Evolutionary conservation across 23 tunicate species (phyloP).

Genomic region (Diplosoma virens): DNA sequence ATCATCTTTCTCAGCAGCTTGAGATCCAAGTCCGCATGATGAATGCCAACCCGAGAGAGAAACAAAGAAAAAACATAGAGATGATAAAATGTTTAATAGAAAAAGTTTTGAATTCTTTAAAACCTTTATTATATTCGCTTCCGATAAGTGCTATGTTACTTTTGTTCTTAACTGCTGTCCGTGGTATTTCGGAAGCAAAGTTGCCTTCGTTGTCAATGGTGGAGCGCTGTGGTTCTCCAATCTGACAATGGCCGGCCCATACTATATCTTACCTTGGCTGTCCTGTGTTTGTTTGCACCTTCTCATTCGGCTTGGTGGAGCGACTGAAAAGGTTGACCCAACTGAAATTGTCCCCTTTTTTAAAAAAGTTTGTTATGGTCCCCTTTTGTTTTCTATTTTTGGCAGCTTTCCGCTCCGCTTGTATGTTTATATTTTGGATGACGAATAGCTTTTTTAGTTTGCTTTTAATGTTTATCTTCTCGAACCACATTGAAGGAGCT

Average conservation of each 20-base stretch:
- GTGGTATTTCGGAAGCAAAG: constrained; percentile 48
- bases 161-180: constrained; percentile 72
- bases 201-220: constrained; percentile 44
- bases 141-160: constrained; percentile 58
- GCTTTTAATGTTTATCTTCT: constrained; percentile 38
- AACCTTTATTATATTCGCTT: constrained; percentile 35
- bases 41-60: constrained; percentile 4
- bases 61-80: constrained; percentile 14
- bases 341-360: constrained; percentile 27
- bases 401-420: constrained; percentile 55
- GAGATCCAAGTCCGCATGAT: constrained; percentile 1
- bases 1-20: constrained; percentile 32
- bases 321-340: constrained; percentile 64
- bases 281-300: constrained; percentile 42
- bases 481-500: constrained; percentile 5
- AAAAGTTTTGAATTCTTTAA: constrained; percentile 55
- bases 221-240: constrained; percentile 77
- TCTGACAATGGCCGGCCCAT: constrained; percentile 65
- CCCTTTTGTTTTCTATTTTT: constrained; percentile 61
- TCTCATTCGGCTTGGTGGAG: constrained; percentile 71
- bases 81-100: constrained; percentile 42
- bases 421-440: constrained; percentile 79
- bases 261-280: constrained; percentile 50
- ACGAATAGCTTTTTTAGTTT: constrained; percentile 55
- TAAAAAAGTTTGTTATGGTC: constrained; percentile 34